phyloP scores from a whole-genome alignment of 1,140 invertebrate genomes.

The Drosophila malerkotliana region DNA sequence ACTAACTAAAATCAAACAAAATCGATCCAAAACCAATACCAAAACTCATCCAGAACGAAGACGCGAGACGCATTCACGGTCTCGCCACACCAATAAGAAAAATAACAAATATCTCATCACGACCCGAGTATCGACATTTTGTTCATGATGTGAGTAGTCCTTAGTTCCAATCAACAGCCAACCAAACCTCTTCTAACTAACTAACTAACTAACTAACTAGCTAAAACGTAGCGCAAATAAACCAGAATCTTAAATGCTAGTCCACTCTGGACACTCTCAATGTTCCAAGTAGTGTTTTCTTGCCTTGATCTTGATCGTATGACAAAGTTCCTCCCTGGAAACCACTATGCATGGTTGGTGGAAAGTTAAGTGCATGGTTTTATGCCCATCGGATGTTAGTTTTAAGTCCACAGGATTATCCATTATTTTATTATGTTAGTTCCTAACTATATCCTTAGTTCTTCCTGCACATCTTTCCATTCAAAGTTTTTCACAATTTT shows the following conservation, averaged over 20 bases:
- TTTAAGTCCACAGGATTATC: neutral
- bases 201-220: slow-evolving; percentile 23
- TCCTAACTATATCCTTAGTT: neutral
- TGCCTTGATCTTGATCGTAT: slow-evolving; percentile 7
- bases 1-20: slow-evolving; percentile 37
- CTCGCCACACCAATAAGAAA: slow-evolving; percentile 84
- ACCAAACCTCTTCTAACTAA: slow-evolving; percentile 46
- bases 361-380: neutral
- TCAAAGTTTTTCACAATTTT: slow-evolving; percentile 26
- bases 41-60: slow-evolving; percentile 83
- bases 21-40: slow-evolving; percentile 51
- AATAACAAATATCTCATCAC: slow-evolving; percentile 84
- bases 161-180: slow-evolving; percentile 58
- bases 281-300: slow-evolving; percentile 19
- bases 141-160: slow-evolving; percentile 84
- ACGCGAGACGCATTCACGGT: slow-evolving; percentile 84
- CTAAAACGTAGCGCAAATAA: slow-evolving; percentile 48
- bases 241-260: slow-evolving; percentile 25
- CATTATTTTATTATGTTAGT: too few species aligned
- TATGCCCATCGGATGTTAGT: neutral
- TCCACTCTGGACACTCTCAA: slow-evolving; percentile 23
- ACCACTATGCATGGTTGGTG: slow-evolving; percentile 12
- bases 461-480: slow-evolving; percentile 23
- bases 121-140: slow-evolving; percentile 84
- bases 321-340: neutral